Evolutionary conservation across 92 coral and sea anemone species (phyloP).

Genomic region (Porites cylindrica): DNA sequence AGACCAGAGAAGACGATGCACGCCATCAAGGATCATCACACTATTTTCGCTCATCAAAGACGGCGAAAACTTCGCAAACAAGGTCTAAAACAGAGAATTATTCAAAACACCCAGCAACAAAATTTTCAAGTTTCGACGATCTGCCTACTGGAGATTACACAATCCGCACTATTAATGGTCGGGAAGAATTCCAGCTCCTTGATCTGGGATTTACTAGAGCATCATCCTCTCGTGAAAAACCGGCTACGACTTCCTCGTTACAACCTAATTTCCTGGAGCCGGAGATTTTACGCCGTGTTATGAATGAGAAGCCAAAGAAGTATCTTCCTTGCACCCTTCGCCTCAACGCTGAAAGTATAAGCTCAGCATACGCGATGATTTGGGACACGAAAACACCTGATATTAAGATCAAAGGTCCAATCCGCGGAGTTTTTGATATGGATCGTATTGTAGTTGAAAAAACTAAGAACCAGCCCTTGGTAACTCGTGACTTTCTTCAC

Average conservation of each 20-base stretch:
- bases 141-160: constrained; percentile 22
- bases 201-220: constrained; percentile 21
- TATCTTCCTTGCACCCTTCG: constrained; percentile 71
- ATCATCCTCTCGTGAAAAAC: constrained; percentile 27
- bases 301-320: constrained; percentile 50
- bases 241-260: not conserved
- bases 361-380: constrained; percentile 65
- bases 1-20: constrained; percentile 23
- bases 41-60: constrained; percentile 52
- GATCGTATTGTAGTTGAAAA: constrained; percentile 84
- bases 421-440: constrained; percentile 77
- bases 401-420: constrained; percentile 73
- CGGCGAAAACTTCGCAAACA: not conserved
- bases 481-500: not conserved
- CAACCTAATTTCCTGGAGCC: constrained; percentile 45
- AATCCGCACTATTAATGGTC: constrained; percentile 62
- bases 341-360: constrained; percentile 36
- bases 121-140: not conserved
- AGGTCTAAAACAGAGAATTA: not conserved
- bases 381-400: constrained; percentile 85
- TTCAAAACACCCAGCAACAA: not conserved
- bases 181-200: constrained; percentile 57
- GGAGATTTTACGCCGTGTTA: constrained; percentile 36
- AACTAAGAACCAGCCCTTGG: not conserved
- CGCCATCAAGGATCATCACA: not conserved